These are phyloP conservation scores for Crotalus adamanteus DNA, from an alignment of 2,797 vertebrate genomes.

Conservation along the genomic window DNA sequence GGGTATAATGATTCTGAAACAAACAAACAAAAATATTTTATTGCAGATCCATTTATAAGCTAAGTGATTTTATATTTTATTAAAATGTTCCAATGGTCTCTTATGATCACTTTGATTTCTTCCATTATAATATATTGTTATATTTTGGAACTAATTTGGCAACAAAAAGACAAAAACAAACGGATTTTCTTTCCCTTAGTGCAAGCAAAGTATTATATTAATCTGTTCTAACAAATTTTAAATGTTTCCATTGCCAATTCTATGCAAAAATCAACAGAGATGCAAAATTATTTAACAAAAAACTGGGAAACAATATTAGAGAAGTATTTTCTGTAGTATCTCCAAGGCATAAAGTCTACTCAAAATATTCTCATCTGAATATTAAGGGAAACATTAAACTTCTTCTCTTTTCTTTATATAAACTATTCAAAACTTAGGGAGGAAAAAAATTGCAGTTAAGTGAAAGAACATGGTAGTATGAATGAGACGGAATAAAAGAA, in stretches of 20 bases:
- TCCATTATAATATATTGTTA: background rate
- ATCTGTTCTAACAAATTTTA: background rate
- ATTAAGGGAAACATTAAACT: background rate
- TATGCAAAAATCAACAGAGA: background rate
- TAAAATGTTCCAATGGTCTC: constrained; percentile 37
- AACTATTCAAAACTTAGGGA: background rate
- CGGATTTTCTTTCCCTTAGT: background rate
- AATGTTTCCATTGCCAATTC: background rate
- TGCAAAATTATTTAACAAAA: background rate
- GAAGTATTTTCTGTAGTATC: background rate
- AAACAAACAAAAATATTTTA: constrained; percentile 59
- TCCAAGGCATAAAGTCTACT: background rate
- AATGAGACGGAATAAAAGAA: background rate
- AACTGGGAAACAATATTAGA: background rate
- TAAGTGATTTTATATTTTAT: constrained; percentile 40
- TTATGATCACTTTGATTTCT: constrained; percentile 9
- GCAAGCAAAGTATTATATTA: background rate
- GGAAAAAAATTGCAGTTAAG: background rate
- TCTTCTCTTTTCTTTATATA: background rate
- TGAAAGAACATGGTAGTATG: background rate
- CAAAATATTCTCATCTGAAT: background rate
- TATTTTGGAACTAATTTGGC: background rate
- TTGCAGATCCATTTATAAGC: constrained; percentile 59
- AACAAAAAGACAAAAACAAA: background rate
- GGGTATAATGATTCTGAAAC: constrained; percentile 65